phyloP scores from a whole-genome alignment of 2,113 vertebrate species.

The Pseudopodoces humilis region DNA sequence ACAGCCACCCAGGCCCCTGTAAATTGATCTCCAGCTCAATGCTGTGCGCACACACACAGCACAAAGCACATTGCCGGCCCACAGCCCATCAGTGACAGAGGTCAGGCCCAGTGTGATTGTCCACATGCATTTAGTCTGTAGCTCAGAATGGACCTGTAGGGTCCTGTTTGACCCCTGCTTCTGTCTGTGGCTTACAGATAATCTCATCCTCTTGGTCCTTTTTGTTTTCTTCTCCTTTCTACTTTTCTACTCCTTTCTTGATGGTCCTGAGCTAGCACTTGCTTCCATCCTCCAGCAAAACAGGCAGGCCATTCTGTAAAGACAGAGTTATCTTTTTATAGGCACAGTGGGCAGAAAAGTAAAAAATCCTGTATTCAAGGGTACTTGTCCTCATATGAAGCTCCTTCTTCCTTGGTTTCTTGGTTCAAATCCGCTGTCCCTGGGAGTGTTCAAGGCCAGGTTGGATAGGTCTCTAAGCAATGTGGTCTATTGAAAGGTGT shows the following conservation, averaged over 20 bases:
- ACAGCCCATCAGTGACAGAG: not conserved
- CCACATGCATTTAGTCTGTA: not conserved
- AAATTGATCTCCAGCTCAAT: not conserved
- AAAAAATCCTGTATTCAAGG: not conserved
- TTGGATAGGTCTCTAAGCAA: not conserved
- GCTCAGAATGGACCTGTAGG: not conserved
- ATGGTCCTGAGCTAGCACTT: not conserved
- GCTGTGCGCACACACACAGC: not conserved
- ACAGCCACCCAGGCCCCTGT: not conserved
- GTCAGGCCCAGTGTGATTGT: accelerated
- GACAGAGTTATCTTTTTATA: not conserved
- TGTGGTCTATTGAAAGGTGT: accelerated
- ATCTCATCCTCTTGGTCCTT: not conserved
- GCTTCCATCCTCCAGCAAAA: not conserved
- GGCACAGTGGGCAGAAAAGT: not conserved
- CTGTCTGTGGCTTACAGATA: not conserved
- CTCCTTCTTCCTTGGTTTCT: not conserved
- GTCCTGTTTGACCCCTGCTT: not conserved
- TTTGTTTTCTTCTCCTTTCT: not conserved
- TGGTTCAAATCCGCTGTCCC: not conserved
- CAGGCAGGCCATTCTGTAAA: not conserved
- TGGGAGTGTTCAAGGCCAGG: not conserved
- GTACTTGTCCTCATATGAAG: accelerated
- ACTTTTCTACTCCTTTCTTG: not conserved
- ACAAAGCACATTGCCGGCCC: not conserved